Conservation (phyloP, 1,140 invertebrate genomes). For the Lineus longissimus region DNA sequence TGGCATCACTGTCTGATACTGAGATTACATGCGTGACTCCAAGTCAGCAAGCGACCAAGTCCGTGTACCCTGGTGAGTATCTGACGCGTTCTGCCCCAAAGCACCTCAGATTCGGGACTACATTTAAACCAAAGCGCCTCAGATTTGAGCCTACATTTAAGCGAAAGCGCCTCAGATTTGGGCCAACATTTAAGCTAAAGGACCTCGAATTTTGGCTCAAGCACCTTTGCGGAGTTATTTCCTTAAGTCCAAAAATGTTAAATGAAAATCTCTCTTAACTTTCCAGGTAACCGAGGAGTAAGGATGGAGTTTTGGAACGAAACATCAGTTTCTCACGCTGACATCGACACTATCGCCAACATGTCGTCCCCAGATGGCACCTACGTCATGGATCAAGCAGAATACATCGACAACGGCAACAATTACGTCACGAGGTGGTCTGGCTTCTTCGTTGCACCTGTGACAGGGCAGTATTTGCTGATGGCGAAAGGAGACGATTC, state of each 20-base stretch:
- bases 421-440: constrained; percentile 9
- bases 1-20: not conserved
- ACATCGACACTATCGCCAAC: constrained; percentile 8
- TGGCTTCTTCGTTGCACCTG: constrained; percentile 18
- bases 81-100: not conserved
- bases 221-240: not conserved
- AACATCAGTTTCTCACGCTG: constrained; percentile 6
- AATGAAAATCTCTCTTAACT: too few relatives aligned
- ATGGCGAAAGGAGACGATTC: constrained; percentile 17
- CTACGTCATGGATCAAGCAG: constrained; percentile 8
- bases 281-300: too few relatives aligned
- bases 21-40: not conserved
- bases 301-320: constrained; percentile 9
- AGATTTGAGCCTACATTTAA: too few relatives aligned
- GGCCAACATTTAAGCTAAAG: too few relatives aligned
- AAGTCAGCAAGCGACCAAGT: not conserved
- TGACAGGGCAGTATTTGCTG: constrained; percentile 14
- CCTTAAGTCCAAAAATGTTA: not conserved
- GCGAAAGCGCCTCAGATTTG: too few relatives aligned
- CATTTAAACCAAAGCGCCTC: too few relatives aligned
- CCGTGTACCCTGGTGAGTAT: not conserved
- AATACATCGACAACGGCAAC: not conserved
- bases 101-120: too few relatives aligned
- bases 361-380: not conserved
- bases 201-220: too few relatives aligned